Percentiles rank a stretch among this genome's conserved stretches.
Evolutionary conservation across 2,113 vertebrate genomes (phyloP).

Genomic region (Morone chrysops): DNA sequence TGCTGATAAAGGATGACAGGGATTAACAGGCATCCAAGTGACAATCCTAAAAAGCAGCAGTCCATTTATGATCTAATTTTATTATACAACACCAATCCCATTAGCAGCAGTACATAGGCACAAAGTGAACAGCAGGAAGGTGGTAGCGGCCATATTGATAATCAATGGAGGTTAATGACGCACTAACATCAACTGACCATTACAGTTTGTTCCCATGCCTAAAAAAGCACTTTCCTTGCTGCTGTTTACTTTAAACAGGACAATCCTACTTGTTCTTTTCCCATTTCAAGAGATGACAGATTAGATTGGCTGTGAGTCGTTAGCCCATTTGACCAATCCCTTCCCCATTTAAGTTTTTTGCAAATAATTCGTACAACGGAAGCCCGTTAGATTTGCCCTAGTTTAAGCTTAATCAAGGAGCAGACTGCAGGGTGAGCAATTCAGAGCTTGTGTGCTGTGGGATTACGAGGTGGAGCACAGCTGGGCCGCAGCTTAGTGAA

Average conservation of each 20-base stretch:
- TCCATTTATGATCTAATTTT: constrained; percentile 14
- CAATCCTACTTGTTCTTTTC: background rate
- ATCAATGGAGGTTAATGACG: constrained; percentile 31
- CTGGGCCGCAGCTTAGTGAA: background rate
- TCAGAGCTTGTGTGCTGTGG: constrained; percentile 25
- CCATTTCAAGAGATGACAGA: background rate
- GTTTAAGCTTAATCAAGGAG: background rate
- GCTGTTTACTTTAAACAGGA: constrained; percentile 1
- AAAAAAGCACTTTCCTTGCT: constrained; percentile 5
- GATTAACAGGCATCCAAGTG: constrained; percentile 36
- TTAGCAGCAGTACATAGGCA: background rate
- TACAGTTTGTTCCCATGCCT: constrained; percentile 15
- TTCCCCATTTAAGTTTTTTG: background rate
- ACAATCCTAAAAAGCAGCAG: constrained; percentile 33
- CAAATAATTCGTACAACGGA: background rate
- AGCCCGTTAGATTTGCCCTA: background rate
- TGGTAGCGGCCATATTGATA: background rate
- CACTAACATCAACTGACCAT: constrained; percentile 13
- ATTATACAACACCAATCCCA: constrained; percentile 22
- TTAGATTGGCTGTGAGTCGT: background rate
- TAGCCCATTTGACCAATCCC: background rate
- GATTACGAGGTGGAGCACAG: constrained; percentile 38
- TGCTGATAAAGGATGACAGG: constrained; percentile 38
- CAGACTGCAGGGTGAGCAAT: constrained; percentile 40
- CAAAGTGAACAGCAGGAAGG: background rate